Base-by-base conservation (phyloP, 2,888 invertebrate species). In the Ischnus inquisitorius region DNA sequence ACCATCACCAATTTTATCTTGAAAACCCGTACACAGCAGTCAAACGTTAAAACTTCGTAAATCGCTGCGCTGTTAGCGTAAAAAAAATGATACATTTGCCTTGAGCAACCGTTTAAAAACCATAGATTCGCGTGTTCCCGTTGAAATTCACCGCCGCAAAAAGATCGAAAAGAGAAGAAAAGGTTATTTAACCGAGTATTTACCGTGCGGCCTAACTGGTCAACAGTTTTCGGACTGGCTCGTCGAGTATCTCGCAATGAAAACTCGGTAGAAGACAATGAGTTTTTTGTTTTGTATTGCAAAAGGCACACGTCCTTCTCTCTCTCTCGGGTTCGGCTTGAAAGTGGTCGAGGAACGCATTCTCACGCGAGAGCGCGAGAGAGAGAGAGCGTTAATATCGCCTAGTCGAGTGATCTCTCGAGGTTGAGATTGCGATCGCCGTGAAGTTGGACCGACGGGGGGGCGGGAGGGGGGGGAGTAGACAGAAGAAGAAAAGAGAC, bases 381-480 rank as follows among this genome's bases (percentile, higher is more conserved):
- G 16, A 16, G 48, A 48, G 48, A 48, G 48, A 48, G 48, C 48
- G 48, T 48, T 16, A 48, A n/a, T n/a, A 22, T 54, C 54, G 54
- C 10, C 19, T 54, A 54, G 54, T 54, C 54, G 54, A 19, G 54
- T 54, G 54, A 54, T 54, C 54, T 54, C 54, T 34, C 34, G 34
- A 34, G 34, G 22, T 16, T 10, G 54, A 10, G 54, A 54, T 54
- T 19, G 54, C 10, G 54, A 54, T 54, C 54, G 54, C 19, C 12
- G 54, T 10, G 54, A 54, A 54, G 54, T 34, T 54, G 54, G 10
- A 54, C 54, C n/a, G n/a, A n/a, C n/a, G n/a, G n/a, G n/a, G n/a
- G n/a, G n/a, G n/a, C n/a, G n/a, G n/a, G n/a, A n/a, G n/a, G n/a
- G n/a, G 54, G 19, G 22, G 54, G 54, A 54, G 34, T 54, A 54